Evolutionary conservation across 2,888 invertebrate genomes (phyloP).

Genomic region (Trachelus tabidus): DNA sequence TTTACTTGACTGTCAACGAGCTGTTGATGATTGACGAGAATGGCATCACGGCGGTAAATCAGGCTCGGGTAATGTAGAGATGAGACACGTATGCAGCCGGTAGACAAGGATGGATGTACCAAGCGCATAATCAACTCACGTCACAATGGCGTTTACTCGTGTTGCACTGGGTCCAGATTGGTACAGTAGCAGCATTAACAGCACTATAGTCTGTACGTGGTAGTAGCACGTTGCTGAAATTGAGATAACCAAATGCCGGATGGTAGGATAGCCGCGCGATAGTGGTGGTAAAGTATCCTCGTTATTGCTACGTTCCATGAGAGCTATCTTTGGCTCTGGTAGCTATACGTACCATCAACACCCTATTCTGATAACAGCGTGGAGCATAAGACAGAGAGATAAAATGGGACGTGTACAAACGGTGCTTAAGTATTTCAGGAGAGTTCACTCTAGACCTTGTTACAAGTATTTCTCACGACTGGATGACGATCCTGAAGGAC

Average conservation of each 20-base stretch:
- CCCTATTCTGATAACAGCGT: background rate
- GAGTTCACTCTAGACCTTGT: background rate
- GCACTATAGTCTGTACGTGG: background rate
- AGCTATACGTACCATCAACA: background rate
- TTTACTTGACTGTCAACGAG: background rate
- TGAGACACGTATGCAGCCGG: background rate
- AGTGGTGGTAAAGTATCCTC: background rate
- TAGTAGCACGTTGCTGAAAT: conserved; percentile 32
- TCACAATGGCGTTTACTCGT: conserved; percentile 39
- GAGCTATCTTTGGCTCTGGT: background rate
- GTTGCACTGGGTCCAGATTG: background rate
- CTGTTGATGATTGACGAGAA: background rate
- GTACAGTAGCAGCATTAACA: background rate
- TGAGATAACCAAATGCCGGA: conserved; percentile 30
- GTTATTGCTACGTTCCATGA: background rate
- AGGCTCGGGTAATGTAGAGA: background rate
- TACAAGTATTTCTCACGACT: background rate
- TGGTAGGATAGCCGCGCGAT: conserved; percentile 21
- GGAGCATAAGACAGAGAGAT: background rate
- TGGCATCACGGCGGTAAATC: background rate
- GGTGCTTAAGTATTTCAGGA: background rate
- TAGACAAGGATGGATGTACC: conserved; percentile 6
- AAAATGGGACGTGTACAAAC: background rate
- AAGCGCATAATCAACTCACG: conserved; percentile 37
- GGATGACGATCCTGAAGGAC: background rate